phyloP scores from a whole-genome alignment of 1,140 invertebrate genomes.

The Drosophila fuyamai region DNA sequence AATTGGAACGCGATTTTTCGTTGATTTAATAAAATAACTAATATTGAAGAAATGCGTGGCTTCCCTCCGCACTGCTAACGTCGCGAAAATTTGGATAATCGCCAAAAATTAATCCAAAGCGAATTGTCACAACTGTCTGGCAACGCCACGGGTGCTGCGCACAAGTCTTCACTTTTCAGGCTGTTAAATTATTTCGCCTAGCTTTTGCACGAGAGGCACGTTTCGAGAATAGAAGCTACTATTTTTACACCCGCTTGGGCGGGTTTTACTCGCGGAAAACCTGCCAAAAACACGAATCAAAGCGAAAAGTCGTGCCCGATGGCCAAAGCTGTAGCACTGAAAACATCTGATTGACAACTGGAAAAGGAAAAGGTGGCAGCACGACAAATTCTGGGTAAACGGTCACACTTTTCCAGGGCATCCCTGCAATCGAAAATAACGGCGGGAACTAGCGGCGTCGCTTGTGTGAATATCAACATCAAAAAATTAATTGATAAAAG shows the following conservation, averaged over 20 bases:
- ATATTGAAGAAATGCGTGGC: not conserved
- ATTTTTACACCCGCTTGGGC: conserved; percentile 2
- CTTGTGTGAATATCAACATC: conserved; percentile 25
- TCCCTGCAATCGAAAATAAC: conserved; percentile 68
- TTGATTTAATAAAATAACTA: not conserved
- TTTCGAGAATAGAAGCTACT: not conserved
- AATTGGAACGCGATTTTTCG: not conserved
- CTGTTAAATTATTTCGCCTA: not conserved
- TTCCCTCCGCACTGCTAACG: not conserved
- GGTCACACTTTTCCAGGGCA: conserved; percentile 24
- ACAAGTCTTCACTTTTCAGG: conserved; percentile 12
- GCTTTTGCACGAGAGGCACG: not conserved
- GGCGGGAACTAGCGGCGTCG: conserved; percentile 58
- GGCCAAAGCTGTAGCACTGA: conserved; percentile 22
- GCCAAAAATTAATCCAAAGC: not conserved
- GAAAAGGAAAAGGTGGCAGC: conserved; percentile 2
- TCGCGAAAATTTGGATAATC: not conserved
- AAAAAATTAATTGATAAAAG: not conserved
- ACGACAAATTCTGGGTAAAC: not conserved
- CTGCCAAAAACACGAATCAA: conserved; percentile 10
- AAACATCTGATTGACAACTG: conserved; percentile 34
- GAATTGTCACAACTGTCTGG: conserved; percentile 4
- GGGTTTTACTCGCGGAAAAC: conserved; percentile 25
- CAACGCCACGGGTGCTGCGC: conserved; percentile 22
- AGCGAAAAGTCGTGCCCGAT: conserved; percentile 14